Evolutionary conservation across 1,140 invertebrate species (phyloP).

Genomic region (Centruroides sculpturatus): DNA sequence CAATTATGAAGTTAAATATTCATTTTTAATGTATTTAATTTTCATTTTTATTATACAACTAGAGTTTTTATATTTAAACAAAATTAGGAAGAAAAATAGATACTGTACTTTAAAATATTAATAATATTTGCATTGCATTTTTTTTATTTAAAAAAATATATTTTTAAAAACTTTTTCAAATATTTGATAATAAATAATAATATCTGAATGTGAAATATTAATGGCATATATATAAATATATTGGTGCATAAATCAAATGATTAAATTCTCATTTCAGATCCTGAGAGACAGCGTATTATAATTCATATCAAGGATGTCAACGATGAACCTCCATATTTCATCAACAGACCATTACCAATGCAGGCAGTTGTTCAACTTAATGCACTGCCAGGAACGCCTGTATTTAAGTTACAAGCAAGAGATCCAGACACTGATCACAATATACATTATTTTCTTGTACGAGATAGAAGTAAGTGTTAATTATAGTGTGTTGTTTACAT

Average conservation of each 20-base stretch:
- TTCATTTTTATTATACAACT: no score
- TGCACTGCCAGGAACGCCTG: constrained; percentile 83
- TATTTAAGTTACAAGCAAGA: constrained; percentile 85
- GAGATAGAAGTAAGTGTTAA: constrained; percentile 53
- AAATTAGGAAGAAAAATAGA: no score
- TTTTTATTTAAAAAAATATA: no score
- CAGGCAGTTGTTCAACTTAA: constrained; percentile 89
- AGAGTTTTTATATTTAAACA: no score
- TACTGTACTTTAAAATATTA: no score
- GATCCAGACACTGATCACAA: constrained; percentile 89
- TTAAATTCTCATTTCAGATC: constrained; percentile 46
- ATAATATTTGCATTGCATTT: no score
- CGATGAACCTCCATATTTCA: constrained; percentile 88
- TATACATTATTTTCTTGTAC: constrained; percentile 86
- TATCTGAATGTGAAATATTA: no score
- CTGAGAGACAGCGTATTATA: constrained; percentile 85
- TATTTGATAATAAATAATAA: no score
- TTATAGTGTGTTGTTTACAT: background rate
- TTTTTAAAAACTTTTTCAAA: no score
- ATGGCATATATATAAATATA: no score
- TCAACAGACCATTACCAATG: constrained; percentile 86
- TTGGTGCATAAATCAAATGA: background rate
- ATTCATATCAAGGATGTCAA: constrained; percentile 92
- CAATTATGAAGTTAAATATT: no score
- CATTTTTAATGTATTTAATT: no score